Evolutionary conservation across 2,888 invertebrate species (phyloP).

Genomic region (Agrotis exclamationis): DNA sequence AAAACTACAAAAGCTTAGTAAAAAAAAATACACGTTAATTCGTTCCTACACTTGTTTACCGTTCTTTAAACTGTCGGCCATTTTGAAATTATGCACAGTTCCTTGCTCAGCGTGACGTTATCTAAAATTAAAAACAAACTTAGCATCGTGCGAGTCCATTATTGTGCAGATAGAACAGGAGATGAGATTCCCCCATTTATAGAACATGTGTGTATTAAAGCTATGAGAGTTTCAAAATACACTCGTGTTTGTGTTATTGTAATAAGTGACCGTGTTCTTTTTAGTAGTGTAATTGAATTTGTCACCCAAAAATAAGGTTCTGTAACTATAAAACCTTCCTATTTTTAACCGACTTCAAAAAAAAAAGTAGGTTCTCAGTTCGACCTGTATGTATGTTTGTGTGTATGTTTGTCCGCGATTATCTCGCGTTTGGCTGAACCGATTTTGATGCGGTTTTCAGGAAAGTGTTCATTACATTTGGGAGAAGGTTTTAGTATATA

Average conservation of each 20-base stretch:
- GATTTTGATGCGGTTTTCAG: too few species aligned
- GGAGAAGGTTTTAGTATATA: too few species aligned
- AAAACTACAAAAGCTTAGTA: not conserved
- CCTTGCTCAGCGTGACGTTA: constrained; percentile 58
- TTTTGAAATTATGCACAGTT: constrained; percentile 55
- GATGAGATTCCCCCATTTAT: constrained; percentile 25
- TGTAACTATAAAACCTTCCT: too few species aligned
- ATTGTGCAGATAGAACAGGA: constrained; percentile 39
- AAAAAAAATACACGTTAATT: constrained; percentile 7
- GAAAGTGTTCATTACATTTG: too few species aligned
- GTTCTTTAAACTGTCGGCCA: constrained; percentile 42
- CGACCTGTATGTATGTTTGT: too few species aligned
- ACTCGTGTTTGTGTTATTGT: constrained; percentile 17
- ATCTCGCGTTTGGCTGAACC: too few species aligned
- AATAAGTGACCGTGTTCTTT: constrained; percentile 5
- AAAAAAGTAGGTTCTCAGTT: too few species aligned
- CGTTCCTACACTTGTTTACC: constrained; percentile 9
- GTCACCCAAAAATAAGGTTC: too few species aligned
- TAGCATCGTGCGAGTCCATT: constrained; percentile 47
- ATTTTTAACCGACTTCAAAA: too few species aligned
- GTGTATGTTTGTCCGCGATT: too few species aligned
- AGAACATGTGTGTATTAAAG: constrained; percentile 24
- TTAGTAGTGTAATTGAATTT: constrained; percentile 2
- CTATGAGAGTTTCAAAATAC: constrained; percentile 26
- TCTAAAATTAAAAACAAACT: constrained; percentile 65